These are phyloP conservation scores for Drosophila nigrodunni DNA, from an alignment of 1,140 invertebrate genomes.

Conservation along the genomic window DNA sequence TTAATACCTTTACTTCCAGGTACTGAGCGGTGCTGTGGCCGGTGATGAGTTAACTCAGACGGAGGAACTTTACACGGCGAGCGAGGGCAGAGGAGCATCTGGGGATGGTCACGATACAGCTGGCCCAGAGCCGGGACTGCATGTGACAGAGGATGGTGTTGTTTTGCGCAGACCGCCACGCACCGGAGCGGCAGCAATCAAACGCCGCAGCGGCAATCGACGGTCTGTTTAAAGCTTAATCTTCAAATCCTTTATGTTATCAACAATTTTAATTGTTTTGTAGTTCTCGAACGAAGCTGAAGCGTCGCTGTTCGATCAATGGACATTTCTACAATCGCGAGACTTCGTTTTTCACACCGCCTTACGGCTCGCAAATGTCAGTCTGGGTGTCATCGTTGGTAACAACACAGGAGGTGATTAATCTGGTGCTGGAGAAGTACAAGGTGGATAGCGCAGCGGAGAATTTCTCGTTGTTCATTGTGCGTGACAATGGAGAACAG, in stretches of 20 bases:
- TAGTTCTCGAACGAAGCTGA: slow-evolving; percentile 89
- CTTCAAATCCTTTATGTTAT: neutral
- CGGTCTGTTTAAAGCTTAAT: slow-evolving; percentile 73
- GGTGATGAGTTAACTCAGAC: slow-evolving; percentile 82
- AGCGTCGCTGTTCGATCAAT: slow-evolving; percentile 93
- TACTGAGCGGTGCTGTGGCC: slow-evolving; percentile 70
- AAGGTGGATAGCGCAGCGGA: slow-evolving; percentile 92
- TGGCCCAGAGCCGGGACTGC: slow-evolving; percentile 71
- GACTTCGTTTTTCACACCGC: slow-evolving; percentile 94
- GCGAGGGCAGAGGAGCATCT: slow-evolving; percentile 39
- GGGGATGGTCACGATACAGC: slow-evolving; percentile 58
- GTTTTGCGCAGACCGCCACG: slow-evolving; percentile 84
- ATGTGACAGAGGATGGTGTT: slow-evolving; percentile 81
- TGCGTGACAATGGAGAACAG: slow-evolving; percentile 94
- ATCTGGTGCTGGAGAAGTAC: slow-evolving; percentile 94
- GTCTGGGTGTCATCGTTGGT: slow-evolving; percentile 94
- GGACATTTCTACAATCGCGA: slow-evolving; percentile 95
- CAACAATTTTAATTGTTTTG: neutral
- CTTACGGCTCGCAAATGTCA: slow-evolving; percentile 93
- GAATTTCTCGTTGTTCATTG: slow-evolving; percentile 93
- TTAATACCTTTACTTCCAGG: slow-evolving; percentile 11
- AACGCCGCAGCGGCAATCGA: slow-evolving; percentile 88
- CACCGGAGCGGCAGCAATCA: slow-evolving; percentile 89
- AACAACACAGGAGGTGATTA: slow-evolving; percentile 92
- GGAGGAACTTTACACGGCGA: slow-evolving; percentile 70